Conservation (phyloP, 2,888 invertebrate species). For the Monoplex corrugatus region DNA sequence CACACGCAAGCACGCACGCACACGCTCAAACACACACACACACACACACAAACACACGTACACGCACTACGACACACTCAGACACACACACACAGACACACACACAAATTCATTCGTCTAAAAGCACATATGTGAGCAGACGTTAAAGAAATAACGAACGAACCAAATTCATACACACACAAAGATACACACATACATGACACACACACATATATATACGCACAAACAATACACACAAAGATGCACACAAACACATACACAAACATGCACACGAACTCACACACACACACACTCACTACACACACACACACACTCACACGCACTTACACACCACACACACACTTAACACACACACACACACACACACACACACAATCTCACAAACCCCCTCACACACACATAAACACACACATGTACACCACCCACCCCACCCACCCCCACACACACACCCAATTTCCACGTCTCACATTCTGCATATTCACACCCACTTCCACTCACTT, state of each 20-base stretch:
- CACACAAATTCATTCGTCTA: too few species aligned
- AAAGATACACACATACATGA: neutral
- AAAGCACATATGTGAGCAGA: too few species aligned
- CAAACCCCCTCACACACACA: neutral
- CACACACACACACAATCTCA: neutral
- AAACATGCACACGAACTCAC: neutral
- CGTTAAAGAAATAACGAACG: too few species aligned
- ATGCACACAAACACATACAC: neutral
- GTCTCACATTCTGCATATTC: slow-evolving; percentile 55
- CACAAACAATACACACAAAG: neutral
- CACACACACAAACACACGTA: neutral
- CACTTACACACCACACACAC: too few species aligned
- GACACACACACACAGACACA: neutral
- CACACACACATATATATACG: neutral
- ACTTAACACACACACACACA: neutral
- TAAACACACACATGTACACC: neutral
- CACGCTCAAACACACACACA: too few species aligned
- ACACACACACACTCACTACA: too few species aligned
- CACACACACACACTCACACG: too few species aligned
- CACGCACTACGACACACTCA: neutral
- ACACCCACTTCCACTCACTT: too few species aligned
- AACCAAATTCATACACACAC: neutral
- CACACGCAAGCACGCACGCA: too few species aligned
- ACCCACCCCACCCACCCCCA: neutral
- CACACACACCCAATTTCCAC: neutral